Base-by-base conservation (phyloP, 2,888 invertebrate genomes). In the Sipha maydis region DNA sequence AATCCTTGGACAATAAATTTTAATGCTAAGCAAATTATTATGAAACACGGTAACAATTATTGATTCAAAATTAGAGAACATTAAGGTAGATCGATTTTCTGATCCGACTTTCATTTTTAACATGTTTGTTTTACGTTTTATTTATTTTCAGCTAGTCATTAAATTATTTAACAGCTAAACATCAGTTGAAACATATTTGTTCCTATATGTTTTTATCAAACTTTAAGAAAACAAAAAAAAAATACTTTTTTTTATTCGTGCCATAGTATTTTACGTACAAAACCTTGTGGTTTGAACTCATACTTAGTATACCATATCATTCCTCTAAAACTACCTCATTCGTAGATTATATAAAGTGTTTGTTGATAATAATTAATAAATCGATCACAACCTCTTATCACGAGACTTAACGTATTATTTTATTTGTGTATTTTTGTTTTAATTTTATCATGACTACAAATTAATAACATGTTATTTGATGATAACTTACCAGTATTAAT, bases 281-380 rank as follows among this genome's bases (percentile, higher is more conserved):
- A 78, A 83, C 48, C 14, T 54, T 31, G 54, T 34, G 71, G 54
- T 54, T 71, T 73, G 67, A 31, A 85, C 61, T 48, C 48, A 61
- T 38, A 69, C 48, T n/a, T 85, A 61, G 48, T 78, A 80, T 73
- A 86, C 71, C 69, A 56, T 86, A 79, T 73, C 86, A 86, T 86
- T 86, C 86, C 86, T 86, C 38, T 86, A 73, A 1, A 79, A 86
- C 86, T 86, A 86, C 86, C 86, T 79, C 86, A 79, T 69, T 85
- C 34, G 31, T 85, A 78, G 69, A 77, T 56, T 19, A 54, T 54
- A 54, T 34, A 85, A 78, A 41, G 17, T 48, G 31, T 67, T 80
- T 80, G 54, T n/a, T 75, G n/a, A 83, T 28, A 38, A n/a, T n/a
- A 56, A 56, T 21, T 56, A 48, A 83, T 71, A 83, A 71, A 71